Evolutionary conservation across 2,797 vertebrate species (phyloP).

Genomic region (Poliocrania exsul): DNA sequence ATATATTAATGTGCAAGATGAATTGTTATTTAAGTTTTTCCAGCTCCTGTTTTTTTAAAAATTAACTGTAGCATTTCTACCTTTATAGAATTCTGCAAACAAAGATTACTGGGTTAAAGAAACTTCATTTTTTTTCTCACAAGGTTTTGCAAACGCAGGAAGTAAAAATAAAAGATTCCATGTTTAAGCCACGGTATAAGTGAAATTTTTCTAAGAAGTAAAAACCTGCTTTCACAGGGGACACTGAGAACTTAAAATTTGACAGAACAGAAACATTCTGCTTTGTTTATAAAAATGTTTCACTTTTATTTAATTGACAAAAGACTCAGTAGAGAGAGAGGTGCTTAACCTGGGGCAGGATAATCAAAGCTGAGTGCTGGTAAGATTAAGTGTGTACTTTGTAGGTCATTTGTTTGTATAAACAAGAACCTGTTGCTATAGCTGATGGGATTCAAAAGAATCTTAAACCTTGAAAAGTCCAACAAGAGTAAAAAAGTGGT

Average conservation of each 20-base stretch:
- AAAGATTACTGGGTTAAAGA: neutral
- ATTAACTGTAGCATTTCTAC: neutral
- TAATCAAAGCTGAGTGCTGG: neutral
- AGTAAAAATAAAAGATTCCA: neutral
- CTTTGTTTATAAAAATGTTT: neutral
- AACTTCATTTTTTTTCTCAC: fast-evolving
- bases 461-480: neutral
- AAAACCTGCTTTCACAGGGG: neutral
- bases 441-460: neutral
- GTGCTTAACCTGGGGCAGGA: neutral
- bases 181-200: neutral
- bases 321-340: neutral
- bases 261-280: neutral
- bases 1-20: neutral
- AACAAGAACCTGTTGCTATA: neutral
- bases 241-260: neutral
- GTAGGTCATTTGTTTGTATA: neutral
- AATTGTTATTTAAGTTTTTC: neutral
- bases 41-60: neutral
- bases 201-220: neutral
- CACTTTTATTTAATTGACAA: neutral
- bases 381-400: neutral
- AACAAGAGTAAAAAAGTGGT: neutral
- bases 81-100: neutral
- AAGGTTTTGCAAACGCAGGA: neutral